Percentiles rank a stretch among this genome's conserved stretches.
Evolutionary conservation across 2,797 vertebrate species (phyloP).

Genomic region (Pachyuromys duprasi): DNA sequence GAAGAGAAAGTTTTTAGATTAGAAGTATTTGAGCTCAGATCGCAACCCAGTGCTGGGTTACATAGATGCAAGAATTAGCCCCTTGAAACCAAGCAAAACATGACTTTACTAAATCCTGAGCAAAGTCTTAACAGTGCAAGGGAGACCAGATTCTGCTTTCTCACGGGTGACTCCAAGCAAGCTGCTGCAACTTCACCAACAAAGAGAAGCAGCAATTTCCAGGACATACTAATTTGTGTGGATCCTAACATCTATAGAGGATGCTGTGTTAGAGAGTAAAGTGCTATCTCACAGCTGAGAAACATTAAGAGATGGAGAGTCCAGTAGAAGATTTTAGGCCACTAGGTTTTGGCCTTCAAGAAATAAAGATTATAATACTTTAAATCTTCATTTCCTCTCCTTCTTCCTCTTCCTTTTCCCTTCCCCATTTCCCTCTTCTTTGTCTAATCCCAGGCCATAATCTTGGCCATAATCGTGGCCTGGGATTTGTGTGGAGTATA

Average conservation of each 20-base stretch:
- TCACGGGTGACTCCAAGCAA: not conserved
- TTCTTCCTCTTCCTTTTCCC: not conserved
- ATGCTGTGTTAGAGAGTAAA: not conserved
- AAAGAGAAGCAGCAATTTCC: not conserved
- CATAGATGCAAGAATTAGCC: not conserved
- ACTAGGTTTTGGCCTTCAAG: not conserved
- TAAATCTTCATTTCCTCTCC: not conserved
- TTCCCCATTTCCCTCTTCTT: not conserved
- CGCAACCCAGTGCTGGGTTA: not conserved
- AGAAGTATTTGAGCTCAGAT: not conserved
- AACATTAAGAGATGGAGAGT: not conserved
- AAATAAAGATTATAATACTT: not conserved
- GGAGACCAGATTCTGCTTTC: not conserved
- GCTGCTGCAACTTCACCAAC: not conserved
- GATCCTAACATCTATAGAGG: not conserved
- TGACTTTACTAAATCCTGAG: not conserved
- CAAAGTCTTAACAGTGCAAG: not conserved
- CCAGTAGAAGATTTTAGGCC: not conserved
- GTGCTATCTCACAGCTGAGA: no score
- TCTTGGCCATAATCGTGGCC: no score
- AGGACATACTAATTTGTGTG: not conserved
- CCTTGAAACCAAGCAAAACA: not conserved
- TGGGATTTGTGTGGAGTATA: no score
- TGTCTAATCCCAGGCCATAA: no score
- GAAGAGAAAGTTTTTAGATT: not conserved